phyloP scores from a whole-genome alignment of 2,797 vertebrate species.

The Gadopsis bispinosus region DNA sequence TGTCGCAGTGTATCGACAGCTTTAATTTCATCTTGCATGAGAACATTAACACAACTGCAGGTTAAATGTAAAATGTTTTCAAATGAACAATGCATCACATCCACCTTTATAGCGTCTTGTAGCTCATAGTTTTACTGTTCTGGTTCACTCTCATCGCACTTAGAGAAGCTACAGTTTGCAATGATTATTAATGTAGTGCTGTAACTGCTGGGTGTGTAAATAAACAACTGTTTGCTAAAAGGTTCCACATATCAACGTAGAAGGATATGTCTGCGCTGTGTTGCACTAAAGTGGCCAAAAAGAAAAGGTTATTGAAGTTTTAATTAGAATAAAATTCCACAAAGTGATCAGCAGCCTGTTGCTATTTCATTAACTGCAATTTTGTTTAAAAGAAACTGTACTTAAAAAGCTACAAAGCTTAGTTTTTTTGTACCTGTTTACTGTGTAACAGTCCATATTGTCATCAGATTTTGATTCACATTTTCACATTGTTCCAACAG shows the following conservation, averaged over 20 bases:
- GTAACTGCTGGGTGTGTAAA: not conserved
- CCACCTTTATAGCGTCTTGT: not conserved
- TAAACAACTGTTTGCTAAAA: not conserved
- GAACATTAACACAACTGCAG: not conserved
- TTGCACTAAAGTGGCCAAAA: not conserved
- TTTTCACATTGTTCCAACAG: not conserved
- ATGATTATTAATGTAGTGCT: not conserved
- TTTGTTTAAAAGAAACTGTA: not conserved
- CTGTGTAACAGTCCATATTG: not conserved
- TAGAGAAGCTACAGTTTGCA: not conserved
- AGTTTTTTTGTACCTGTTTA: too few species aligned
- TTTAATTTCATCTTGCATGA: conserved; percentile 43
- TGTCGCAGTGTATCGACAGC: conserved; percentile 33
- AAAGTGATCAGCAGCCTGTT: not conserved
- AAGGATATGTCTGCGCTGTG: not conserved
- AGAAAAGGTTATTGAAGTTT: not conserved
- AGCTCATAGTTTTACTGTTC: not conserved
- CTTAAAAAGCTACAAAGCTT: too few species aligned
- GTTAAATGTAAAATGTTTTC: not conserved
- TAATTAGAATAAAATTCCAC: not conserved
- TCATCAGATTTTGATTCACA: not conserved
- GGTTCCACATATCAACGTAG: not conserved
- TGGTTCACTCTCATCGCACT: not conserved
- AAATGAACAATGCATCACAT: not conserved
- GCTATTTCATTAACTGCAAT: too few species aligned